Base-by-base conservation (phyloP, 2,888 invertebrate species). In the Eledona agricola region DNA sequence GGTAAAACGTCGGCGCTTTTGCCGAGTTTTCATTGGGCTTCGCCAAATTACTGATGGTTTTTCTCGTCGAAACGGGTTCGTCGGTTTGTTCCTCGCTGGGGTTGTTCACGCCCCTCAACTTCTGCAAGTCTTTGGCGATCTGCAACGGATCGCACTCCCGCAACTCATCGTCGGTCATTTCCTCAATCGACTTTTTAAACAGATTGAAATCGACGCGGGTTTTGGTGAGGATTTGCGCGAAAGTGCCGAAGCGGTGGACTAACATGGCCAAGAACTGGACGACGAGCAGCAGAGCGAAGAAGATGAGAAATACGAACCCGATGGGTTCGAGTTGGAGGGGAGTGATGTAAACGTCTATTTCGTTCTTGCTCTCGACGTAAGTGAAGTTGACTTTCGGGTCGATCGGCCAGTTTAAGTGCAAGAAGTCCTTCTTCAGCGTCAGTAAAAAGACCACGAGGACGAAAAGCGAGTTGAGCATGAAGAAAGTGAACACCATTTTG, bases 71-170 rank as follows among this genome's bases (percentile, higher is more conserved):
- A 40, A 86, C 84, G 65, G 87, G 86, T 0, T 87, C 87, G 4
- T 88, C 88, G 28, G 89, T 89, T 66, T 89, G 89, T 63, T 91
- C 91, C 66, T 90, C 89, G 65, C 89, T 88, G 7, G 88, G 89
- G 31, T 76, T 76, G 67, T 90, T 90, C 59, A 90, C 83, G 17
- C 89, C 91, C 69, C 88, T 88, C 49, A 93, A 74, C 70, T 88
- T 84, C 74, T 93, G 93, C 51, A 95, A 77, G 70, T 92, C 88
- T 72, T 89, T 86, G 0, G 91, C 93, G 68, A 94, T 90, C 72
- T 93, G 92, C 66, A 95, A 89, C 28, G 93, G 93, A 78, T 95
- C 91, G 77, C 89, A 90, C 70, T 90, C 88, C 60, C 93, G 80
- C 40, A 93, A 78, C 25, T 90, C 90, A 73, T 93, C 92, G 73